Evolutionary conservation across 2,888 invertebrate genomes (phyloP).

Genomic region (Macrosoma leucophasiata): DNA sequence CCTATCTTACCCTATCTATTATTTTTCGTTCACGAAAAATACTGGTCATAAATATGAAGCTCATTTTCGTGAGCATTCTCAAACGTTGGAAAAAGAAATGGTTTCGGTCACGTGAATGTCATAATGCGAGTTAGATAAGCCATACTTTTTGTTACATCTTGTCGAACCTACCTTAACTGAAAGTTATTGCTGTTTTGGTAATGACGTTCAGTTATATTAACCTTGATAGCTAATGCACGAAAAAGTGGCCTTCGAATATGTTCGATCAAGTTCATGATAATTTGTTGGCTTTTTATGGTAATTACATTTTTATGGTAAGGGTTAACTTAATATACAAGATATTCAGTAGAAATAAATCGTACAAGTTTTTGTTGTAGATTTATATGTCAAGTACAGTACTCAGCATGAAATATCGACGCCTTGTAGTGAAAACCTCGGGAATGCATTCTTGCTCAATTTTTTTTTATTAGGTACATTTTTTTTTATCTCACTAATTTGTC

Average conservation of each 20-base stretch:
- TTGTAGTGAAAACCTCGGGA: no score
- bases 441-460: no score
- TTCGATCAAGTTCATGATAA: slow-evolving; percentile 49
- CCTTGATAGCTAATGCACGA: slow-evolving; percentile 39
- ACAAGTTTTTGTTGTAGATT: no score
- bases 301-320: no score
- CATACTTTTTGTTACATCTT: slow-evolving; percentile 56
- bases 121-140: slow-evolving; percentile 58
- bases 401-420: no score
- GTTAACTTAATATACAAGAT: no score
- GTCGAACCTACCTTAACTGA: slow-evolving; percentile 55
- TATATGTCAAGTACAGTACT: no score
- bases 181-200: slow-evolving; percentile 45
- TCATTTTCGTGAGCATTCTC: slow-evolving; percentile 60
- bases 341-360: no score
- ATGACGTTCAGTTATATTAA: slow-evolving; percentile 43
- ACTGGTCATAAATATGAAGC: slow-evolving; percentile 51
- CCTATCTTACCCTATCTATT: no score
- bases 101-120: slow-evolving; percentile 53
- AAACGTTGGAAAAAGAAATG: slow-evolving; percentile 54
- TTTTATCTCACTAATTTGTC: no score
- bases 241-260: slow-evolving; percentile 35
- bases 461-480: no score
- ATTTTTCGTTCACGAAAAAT: slow-evolving; percentile 45
- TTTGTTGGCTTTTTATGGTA: no score